Evolutionary conservation across 2,113 vertebrate species (phyloP).

Genomic region (Cyprinodon variegatus): DNA sequence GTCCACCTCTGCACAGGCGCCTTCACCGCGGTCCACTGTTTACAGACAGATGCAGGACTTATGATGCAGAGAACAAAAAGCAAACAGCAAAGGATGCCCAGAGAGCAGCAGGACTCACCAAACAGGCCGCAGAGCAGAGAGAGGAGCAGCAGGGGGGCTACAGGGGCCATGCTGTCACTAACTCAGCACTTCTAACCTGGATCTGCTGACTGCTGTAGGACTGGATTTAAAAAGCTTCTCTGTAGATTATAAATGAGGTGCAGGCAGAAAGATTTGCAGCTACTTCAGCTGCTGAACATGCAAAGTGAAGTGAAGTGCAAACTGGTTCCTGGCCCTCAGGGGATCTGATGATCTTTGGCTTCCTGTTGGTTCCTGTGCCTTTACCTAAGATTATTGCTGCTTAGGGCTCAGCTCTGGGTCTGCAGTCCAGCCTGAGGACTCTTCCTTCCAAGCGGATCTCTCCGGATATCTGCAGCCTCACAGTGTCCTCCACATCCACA

Average conservation of each 20-base stretch:
- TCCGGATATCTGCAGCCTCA: constrained; percentile 28
- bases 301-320: constrained; percentile 20
- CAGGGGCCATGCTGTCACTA: constrained; percentile 40
- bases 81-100: neutral
- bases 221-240: neutral
- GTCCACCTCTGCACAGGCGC: constrained; percentile 90
- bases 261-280: neutral
- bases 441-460: constrained; percentile 15
- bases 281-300: constrained; percentile 33
- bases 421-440: constrained; percentile 9
- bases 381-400: constrained; percentile 53
- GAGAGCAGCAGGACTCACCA: constrained; percentile 68
- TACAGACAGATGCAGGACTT: neutral
- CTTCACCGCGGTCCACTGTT: constrained; percentile 55
- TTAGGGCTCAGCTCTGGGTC: accelerated
- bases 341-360: too few species aligned
- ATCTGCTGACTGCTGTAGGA: neutral
- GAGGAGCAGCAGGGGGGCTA: constrained; percentile 56
- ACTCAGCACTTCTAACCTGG: neutral
- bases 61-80: neutral
- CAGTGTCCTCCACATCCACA: constrained; percentile 49
- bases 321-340: too few species aligned
- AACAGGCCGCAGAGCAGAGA: constrained; percentile 58
- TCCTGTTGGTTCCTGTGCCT: constrained; percentile 12
- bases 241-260: constrained; percentile 8